Evolutionary conservation across 2,888 invertebrate species (phyloP).

Genomic region (Gari tellinella): DNA sequence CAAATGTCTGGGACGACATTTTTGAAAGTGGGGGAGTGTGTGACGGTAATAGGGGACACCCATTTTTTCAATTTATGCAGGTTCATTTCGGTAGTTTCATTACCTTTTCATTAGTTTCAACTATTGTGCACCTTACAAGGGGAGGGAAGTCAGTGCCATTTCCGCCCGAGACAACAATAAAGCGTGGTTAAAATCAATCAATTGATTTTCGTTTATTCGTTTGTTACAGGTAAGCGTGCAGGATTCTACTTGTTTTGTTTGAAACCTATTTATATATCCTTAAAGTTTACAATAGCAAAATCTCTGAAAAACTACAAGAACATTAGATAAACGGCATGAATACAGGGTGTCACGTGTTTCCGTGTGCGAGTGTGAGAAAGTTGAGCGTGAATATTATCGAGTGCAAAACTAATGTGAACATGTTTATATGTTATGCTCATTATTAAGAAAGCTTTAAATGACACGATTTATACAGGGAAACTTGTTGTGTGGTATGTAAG

Average conservation of each 20-base stretch:
- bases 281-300: neutral
- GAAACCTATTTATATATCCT: neutral
- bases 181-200: no score
- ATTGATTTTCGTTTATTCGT: no score
- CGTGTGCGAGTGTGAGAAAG: neutral
- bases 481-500: neutral
- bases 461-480: neutral
- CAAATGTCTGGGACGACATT: no score
- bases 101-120: no score
- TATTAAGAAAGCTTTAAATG: neutral
- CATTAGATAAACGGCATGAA: neutral
- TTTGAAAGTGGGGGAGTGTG: no score
- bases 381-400: neutral
- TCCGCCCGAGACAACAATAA: neutral
- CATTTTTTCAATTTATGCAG: no score
- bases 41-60: no score
- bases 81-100: no score
- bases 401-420: neutral
- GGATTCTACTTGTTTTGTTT: neutral
- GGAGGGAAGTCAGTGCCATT: neutral
- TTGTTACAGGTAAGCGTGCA: neutral
- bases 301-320: neutral
- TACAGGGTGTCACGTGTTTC: neutral
- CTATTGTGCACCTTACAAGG: no score
- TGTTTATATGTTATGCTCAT: neutral